phyloP scores from a whole-genome alignment of 2,113 vertebrate genomes.

The Oryzias celebensis region DNA sequence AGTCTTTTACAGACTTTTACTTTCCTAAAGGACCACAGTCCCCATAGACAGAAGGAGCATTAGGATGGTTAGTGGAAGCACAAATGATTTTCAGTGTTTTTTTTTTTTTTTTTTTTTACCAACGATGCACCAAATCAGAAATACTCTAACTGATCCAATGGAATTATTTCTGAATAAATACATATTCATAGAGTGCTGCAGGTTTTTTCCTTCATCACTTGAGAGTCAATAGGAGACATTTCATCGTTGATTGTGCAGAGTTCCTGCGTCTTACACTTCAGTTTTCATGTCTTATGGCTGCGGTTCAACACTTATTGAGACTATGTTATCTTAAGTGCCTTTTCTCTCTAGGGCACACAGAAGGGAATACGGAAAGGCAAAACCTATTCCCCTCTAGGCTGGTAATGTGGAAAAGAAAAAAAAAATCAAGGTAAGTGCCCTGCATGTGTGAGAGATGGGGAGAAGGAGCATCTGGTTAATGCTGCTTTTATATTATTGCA shows the following conservation, averaged over 20 bases:
- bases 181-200: background rate
- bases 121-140: too few relatives aligned
- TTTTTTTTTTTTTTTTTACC: too few relatives aligned
- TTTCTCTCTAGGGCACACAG: constrained; percentile 53
- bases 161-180: background rate
- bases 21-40: too few relatives aligned
- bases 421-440: constrained; percentile 53
- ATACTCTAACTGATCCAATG: too few relatives aligned
- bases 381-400: constrained; percentile 38
- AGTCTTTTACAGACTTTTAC: too few relatives aligned
- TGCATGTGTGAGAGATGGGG: constrained; percentile 19
- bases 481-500: constrained; percentile 31
- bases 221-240: constrained; percentile 31
- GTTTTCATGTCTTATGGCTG: constrained; percentile 25
- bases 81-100: too few relatives aligned
- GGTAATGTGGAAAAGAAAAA: constrained; percentile 12
- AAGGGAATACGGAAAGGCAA: constrained; percentile 37
- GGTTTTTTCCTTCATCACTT: constrained; percentile 28
- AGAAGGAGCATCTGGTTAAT: constrained; percentile 26
- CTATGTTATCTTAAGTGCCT: constrained; percentile 68
- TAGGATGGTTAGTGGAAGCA: too few relatives aligned
- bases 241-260: constrained; percentile 49
- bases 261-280: constrained; percentile 37
- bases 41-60: too few relatives aligned
- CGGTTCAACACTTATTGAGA: constrained; percentile 52